Evolutionary conservation across 1,140 invertebrate species (phyloP).

Genomic region (Gonioctena quinquepunctata): DNA sequence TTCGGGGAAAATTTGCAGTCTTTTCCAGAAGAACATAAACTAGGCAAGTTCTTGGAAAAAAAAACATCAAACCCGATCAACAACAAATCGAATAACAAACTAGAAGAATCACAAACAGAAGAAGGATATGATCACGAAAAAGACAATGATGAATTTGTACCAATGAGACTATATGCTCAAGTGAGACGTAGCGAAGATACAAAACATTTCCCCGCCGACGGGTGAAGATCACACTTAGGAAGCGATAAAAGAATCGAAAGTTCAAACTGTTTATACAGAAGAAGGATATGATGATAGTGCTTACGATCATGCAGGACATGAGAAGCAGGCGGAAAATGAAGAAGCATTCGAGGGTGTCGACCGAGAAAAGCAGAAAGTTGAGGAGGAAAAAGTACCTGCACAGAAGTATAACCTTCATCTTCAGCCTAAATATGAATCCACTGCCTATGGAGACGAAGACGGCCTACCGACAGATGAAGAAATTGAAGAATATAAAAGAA

Average conservation of each 20-base stretch:
- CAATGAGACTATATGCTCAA: conserved; percentile 69
- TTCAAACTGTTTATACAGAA: conserved; percentile 74
- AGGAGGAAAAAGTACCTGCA: conserved; percentile 16
- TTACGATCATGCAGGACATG: conserved; percentile 75
- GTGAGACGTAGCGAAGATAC: conserved; percentile 66
- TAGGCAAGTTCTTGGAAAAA: neutral
- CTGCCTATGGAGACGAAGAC: conserved; percentile 1
- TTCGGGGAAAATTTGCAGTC: conserved; percentile 24
- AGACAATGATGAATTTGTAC: conserved; percentile 64
- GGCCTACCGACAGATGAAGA: neutral
- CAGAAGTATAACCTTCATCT: conserved; percentile 18
- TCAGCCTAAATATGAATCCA: neutral
- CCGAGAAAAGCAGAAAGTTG: conserved; percentile 23
- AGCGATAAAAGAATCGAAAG: conserved; percentile 71
- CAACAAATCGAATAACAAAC: neutral
- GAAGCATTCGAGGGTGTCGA: conserved; percentile 50
- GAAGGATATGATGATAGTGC: conserved; percentile 78
- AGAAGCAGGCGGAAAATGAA: conserved; percentile 65
- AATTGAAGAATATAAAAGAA: conserved; percentile 12
- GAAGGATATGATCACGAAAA: conserved; percentile 25
- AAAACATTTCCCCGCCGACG: conserved; percentile 63
- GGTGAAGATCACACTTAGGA: conserved; percentile 65
- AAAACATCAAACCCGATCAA: neutral
- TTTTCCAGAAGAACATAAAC: conserved; percentile 24
- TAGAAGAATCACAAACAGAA: conserved; percentile 1